Percentiles rank a stretch among this genome's conserved stretches.
phyloP scores from a whole-genome alignment of 2,797 vertebrate species.

The Coccyzus lansbergi region DNA sequence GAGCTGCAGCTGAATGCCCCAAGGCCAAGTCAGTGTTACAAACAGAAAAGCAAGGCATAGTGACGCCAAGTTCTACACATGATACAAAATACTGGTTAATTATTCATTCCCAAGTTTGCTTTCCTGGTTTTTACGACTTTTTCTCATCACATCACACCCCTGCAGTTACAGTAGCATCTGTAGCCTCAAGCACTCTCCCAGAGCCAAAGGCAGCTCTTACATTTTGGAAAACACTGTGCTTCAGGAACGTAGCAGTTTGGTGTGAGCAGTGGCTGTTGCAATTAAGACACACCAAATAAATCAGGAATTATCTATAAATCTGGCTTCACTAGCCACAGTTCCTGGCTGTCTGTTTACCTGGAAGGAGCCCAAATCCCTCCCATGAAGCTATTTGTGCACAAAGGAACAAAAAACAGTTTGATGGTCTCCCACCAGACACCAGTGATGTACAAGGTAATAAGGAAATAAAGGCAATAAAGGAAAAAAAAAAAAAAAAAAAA shows the following conservation, averaged over 20 bases:
- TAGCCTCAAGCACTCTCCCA: fast-evolving
- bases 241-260: fast-evolving
- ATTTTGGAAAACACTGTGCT: fast-evolving
- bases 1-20: neutral
- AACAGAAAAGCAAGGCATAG: fast-evolving
- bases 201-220: neutral
- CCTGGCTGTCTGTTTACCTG: neutral
- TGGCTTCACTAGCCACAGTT: fast-evolving
- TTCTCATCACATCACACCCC: fast-evolving
- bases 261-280: fast-evolving
- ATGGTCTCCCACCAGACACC: neutral
- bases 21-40: neutral
- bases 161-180: no score
- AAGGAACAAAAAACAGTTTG: fast-evolving
- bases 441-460: no score
- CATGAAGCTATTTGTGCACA: fast-evolving
- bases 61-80: no score
- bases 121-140: no score
- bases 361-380: fast-evolving
- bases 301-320: neutral
- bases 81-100: fast-evolving
- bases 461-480: no score
- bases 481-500: no score
- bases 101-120: fast-evolving
- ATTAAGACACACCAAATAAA: neutral